A percentile compares a stretch with the other conserved stretches of the same genome.
phyloP scores from a whole-genome alignment of 2,888 invertebrate species.

The Drosophila melanosoma region DNA sequence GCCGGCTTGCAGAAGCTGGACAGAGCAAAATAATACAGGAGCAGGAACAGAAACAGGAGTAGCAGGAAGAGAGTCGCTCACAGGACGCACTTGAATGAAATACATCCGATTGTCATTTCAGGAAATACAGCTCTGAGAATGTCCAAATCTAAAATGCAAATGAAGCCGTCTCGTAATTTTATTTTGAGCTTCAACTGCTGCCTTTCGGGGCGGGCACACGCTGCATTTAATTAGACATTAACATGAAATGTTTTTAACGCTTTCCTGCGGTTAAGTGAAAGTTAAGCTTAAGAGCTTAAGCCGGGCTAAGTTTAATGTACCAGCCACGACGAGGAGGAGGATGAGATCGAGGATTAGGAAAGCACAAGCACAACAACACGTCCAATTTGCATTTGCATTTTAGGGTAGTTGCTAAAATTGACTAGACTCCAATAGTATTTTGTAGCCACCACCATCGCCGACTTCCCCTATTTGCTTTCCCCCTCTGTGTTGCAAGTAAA shows the following conservation, averaged over 20 bases:
- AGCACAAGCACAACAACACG: slow-evolving; percentile 10
- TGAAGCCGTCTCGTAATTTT: slow-evolving; percentile 53
- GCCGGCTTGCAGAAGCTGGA: slow-evolving; percentile 1
- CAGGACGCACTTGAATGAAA: slow-evolving; percentile 60
- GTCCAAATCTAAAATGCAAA: slow-evolving; percentile 71
- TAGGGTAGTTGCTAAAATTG: slow-evolving; percentile 29
- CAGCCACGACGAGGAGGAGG: slow-evolving; percentile 6
- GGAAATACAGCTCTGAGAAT: slow-evolving; percentile 24
- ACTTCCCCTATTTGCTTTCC: not conserved
- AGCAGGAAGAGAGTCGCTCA: slow-evolving; percentile 35
- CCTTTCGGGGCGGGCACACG: slow-evolving; percentile 7
- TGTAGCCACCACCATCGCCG: slow-evolving; percentile 11
- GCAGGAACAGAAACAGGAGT: not conserved
- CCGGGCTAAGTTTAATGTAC: slow-evolving; percentile 66
- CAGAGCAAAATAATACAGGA: not conserved
- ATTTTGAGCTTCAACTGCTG: slow-evolving; percentile 28
- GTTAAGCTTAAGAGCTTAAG: slow-evolving; percentile 67
- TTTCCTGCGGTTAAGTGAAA: slow-evolving; percentile 74
- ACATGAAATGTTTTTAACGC: slow-evolving; percentile 57
- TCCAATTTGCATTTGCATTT: slow-evolving; percentile 73
- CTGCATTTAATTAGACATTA: slow-evolving; percentile 79
- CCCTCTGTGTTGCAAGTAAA: slow-evolving; percentile 36
- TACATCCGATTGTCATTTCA: slow-evolving; percentile 73
- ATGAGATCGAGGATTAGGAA: not conserved
- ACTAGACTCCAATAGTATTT: slow-evolving; percentile 13